These are phyloP conservation scores for Anarrhichthys ocellatus DNA, from an alignment of 2,113 vertebrate genomes.

Conservation along the genomic window DNA sequence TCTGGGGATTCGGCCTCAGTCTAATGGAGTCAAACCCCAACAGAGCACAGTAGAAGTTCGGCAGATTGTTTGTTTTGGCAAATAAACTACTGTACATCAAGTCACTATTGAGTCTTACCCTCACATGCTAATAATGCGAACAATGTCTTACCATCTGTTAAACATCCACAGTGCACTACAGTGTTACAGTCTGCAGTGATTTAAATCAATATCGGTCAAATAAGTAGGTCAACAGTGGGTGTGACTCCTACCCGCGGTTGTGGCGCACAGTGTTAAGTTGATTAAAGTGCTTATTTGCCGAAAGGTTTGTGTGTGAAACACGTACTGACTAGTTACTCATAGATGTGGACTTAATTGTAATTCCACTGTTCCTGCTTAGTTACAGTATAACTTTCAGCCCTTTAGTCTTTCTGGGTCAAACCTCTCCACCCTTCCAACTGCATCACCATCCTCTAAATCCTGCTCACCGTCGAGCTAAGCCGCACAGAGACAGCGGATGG, in stretches of 20 bases:
- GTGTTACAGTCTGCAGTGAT: slow-evolving; percentile 13
- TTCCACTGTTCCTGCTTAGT: slow-evolving; percentile 4
- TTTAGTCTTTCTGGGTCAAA: slow-evolving; percentile 21
- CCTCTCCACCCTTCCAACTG: not conserved
- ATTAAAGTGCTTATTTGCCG: slow-evolving; percentile 44
- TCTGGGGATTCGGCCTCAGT: slow-evolving; percentile 32
- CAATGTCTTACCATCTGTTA: not conserved
- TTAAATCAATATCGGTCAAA: slow-evolving; percentile 46
- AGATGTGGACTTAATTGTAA: slow-evolving; percentile 6
- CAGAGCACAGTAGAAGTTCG: slow-evolving; percentile 25
- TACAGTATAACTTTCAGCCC: not conserved
- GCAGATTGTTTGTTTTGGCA: slow-evolving; percentile 17
- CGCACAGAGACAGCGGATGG: slow-evolving; percentile 41
- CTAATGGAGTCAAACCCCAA: slow-evolving; percentile 7
- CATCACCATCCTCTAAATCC: slow-evolving; percentile 14
- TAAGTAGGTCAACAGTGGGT: slow-evolving; percentile 46
- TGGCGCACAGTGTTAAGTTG: not conserved
- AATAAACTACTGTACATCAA: slow-evolving; percentile 1
- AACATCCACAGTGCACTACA: not conserved
- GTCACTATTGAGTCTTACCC: not conserved
- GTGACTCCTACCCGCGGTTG: slow-evolving; percentile 3
- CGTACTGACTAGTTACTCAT: not conserved
- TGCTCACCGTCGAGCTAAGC: slow-evolving; percentile 22
- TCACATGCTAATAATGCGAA: not conserved
- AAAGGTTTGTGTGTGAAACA: slow-evolving; percentile 7